phyloP scores from a whole-genome alignment of 2,888 invertebrate species.

The Drepanosiphum platanoidis region DNA sequence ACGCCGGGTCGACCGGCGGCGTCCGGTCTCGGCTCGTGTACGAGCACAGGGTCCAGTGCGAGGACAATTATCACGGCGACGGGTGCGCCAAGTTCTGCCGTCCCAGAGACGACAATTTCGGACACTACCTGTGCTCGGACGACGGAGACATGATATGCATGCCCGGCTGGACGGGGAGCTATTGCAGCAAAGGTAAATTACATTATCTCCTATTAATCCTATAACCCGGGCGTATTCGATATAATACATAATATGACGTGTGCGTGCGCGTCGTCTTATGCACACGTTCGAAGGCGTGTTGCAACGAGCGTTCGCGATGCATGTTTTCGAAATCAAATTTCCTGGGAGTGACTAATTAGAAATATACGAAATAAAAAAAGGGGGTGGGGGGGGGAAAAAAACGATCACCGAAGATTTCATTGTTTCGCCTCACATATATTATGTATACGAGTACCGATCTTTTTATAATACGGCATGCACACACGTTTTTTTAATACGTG shows the following conservation, averaged over 20 bases:
- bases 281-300: conserved; percentile 10
- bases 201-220: no score
- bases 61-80: conserved; percentile 87
- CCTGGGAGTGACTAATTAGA: conserved; percentile 42
- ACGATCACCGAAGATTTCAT: conserved; percentile 41
- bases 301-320: background rate
- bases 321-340: conserved; percentile 27
- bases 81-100: conserved; percentile 92
- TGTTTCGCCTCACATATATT: conserved; percentile 20
- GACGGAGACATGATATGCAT: conserved; percentile 88
- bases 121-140: conserved; percentile 92
- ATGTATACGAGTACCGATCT: background rate
- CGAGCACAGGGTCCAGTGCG: conserved; percentile 88
- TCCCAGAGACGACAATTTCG: conserved; percentile 89
- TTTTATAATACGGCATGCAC: conserved; percentile 28
- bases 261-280: background rate
- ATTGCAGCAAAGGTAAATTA: conserved; percentile 89
- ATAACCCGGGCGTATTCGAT: conserved; percentile 67
- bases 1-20: conserved; percentile 71
- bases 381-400: no score
- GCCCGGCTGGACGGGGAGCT: conserved; percentile 92
- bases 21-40: conserved; percentile 77
- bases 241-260: background rate
- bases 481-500: conserved; percentile 39
- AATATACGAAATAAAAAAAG: conserved; percentile 25